Evolutionary conservation across 2,888 invertebrate genomes (phyloP).

Genomic region (Vandiemenella viatica): DNA sequence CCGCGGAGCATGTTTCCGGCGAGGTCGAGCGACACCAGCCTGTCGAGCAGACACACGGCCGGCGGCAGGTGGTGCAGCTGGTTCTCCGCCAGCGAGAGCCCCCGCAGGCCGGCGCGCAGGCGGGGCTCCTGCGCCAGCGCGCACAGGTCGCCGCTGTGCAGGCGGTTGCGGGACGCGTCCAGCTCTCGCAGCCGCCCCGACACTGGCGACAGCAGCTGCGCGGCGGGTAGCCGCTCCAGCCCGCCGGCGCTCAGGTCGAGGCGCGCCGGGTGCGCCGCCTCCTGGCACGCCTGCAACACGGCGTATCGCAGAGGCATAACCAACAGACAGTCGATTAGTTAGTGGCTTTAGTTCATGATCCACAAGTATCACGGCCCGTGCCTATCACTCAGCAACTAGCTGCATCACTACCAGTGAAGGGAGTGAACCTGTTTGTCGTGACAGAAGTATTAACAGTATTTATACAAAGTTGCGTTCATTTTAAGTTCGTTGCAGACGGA

Average conservation of each 20-base stretch:
- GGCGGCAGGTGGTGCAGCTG: slow-evolving; percentile 42
- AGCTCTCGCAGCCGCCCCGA: slow-evolving; percentile 27
- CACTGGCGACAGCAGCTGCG: slow-evolving; percentile 4
- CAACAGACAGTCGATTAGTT: no score
- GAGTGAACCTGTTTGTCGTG: no score
- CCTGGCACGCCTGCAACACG: slow-evolving; percentile 20
- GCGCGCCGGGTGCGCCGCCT: slow-evolving; percentile 22
- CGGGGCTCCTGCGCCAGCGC: slow-evolving; percentile 27
- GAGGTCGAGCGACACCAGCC: slow-evolving; percentile 47
- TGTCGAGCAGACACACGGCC: slow-evolving; percentile 41
- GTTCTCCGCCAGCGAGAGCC: slow-evolving; percentile 36
- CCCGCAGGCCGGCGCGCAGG: slow-evolving; percentile 23
- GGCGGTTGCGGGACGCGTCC: slow-evolving; percentile 26
- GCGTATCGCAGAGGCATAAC: no score
- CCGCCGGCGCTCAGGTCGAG: slow-evolving; percentile 29
- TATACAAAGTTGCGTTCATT: no score
- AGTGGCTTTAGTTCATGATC: no score
- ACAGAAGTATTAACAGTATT: no score
- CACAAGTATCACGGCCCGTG: no score
- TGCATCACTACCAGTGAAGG: no score
- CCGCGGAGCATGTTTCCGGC: slow-evolving; percentile 50
- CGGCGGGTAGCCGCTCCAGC: slow-evolving; percentile 27
- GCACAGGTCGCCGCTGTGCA: slow-evolving; percentile 21
- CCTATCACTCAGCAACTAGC: no score
- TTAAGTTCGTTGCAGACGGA: no score